Conservation (phyloP, 2,113 vertebrate genomes). For the Labeo catla region DNA sequence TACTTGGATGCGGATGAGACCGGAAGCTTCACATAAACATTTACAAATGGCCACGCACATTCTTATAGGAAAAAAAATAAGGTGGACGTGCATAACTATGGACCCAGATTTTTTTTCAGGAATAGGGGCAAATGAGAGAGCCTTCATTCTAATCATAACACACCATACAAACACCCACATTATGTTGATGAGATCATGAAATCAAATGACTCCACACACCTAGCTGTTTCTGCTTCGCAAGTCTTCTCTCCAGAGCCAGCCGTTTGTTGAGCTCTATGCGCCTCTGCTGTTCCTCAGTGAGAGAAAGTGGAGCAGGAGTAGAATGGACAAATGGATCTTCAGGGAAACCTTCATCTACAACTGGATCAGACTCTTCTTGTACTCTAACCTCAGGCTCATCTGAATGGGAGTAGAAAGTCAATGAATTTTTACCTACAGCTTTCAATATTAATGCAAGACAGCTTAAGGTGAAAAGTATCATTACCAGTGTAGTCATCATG, state of each 20-base stretch:
- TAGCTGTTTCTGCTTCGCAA: slow-evolving; percentile 72
- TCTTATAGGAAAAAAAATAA: too few species aligned
- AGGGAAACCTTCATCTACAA: slow-evolving; percentile 37
- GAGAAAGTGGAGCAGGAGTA: slow-evolving; percentile 59
- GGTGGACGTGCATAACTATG: not conserved
- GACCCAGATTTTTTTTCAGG: not conserved
- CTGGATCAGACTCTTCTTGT: slow-evolving; percentile 59
- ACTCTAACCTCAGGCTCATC: slow-evolving; percentile 52
- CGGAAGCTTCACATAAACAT: too few species aligned
- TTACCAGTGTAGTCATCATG: slow-evolving; percentile 84
- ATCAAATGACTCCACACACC: slow-evolving; percentile 62
- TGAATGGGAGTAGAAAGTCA: slow-evolving; percentile 27
- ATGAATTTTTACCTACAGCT: not conserved
- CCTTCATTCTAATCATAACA: not conserved
- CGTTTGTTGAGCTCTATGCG: slow-evolving; percentile 86
- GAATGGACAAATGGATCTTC: slow-evolving; percentile 57
- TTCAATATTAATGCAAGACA: not conserved
- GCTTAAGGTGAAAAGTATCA: slow-evolving; percentile 65
- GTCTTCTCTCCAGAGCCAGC: slow-evolving; percentile 84
- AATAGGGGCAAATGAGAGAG: not conserved
- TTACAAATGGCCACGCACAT: too few species aligned
- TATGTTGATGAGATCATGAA: too few species aligned
- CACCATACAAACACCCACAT: not conserved
- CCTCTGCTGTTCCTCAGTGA: slow-evolving; percentile 85
- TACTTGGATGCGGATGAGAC: too few species aligned